These are phyloP conservation scores for Noctua janthe DNA, from an alignment of 2,888 invertebrate genomes.

Conservation along the genomic window DNA sequence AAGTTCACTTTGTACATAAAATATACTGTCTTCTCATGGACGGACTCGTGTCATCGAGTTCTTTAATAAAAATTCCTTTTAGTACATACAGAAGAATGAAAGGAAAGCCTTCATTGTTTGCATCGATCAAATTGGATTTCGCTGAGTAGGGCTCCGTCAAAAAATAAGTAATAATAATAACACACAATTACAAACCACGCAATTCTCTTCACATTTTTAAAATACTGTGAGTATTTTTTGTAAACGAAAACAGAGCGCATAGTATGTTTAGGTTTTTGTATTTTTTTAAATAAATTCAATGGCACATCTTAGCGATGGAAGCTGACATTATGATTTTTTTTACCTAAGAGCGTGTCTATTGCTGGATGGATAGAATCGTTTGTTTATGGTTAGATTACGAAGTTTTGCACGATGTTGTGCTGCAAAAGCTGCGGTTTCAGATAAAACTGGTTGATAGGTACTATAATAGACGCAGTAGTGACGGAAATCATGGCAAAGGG, in stretches of 20 bases:
- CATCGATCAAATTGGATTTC: neutral
- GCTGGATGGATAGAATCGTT: slow-evolving; percentile 13
- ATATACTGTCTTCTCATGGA: neutral
- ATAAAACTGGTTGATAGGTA: neutral
- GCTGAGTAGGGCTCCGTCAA: neutral
- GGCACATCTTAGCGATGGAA: slow-evolving; percentile 67
- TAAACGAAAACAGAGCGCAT: slow-evolving; percentile 83
- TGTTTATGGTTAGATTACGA: slow-evolving; percentile 5
- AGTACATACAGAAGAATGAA: neutral
- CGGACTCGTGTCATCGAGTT: neutral
- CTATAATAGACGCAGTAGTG: neutral
- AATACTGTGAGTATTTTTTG: slow-evolving; percentile 85
- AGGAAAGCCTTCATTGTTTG: neutral
- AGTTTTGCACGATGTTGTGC: neutral
- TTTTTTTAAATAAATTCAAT: slow-evolving; percentile 69
- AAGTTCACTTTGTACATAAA: neutral
- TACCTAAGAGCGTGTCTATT: neutral
- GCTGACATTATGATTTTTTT: slow-evolving; percentile 32
- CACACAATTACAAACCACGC: slow-evolving; percentile 75
- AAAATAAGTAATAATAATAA: neutral
- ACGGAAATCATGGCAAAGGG: neutral
- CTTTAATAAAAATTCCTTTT: neutral
- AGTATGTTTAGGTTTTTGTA: slow-evolving; percentile 77
- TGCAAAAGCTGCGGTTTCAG: neutral
- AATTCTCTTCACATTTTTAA: slow-evolving; percentile 86